Percentiles rank a stretch among this genome's conserved stretches.
Conservation (phyloP, 2,888 invertebrate genomes). For the Julus scanicus region DNA sequence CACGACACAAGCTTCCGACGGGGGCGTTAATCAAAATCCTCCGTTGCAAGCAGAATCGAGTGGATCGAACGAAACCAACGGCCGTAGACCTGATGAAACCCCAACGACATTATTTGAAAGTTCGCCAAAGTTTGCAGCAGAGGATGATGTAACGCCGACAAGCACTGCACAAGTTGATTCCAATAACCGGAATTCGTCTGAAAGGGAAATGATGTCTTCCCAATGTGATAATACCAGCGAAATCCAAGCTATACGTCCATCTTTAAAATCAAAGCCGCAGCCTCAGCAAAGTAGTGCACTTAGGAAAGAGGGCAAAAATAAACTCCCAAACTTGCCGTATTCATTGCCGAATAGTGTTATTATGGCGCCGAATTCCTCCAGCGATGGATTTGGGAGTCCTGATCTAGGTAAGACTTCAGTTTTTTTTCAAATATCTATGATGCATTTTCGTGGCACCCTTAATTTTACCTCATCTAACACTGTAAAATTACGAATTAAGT, state of each 20-base stretch:
- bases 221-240: constrained; percentile 10
- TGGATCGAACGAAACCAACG: background rate
- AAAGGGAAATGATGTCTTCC: background rate
- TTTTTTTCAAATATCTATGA: constrained; percentile 46
- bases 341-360: background rate
- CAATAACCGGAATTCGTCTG: background rate
- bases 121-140: background rate
- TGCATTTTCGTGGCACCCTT: no score
- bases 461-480: background rate
- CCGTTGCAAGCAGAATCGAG: background rate
- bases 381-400: constrained; percentile 61
- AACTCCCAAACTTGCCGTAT: constrained; percentile 43
- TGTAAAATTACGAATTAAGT: background rate
- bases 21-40: background rate
- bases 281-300: background rate
- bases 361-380: background rate
- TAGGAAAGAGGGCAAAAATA: background rate
- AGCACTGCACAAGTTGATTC: background rate
- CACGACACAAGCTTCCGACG: background rate
- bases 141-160: background rate
- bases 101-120: background rate
- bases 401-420: constrained; percentile 60
- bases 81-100: background rate
- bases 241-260: constrained; percentile 5
- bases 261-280: background rate